Evolutionary conservation across 1,140 invertebrate species (phyloP).

Genomic region (Musca domestica): DNA sequence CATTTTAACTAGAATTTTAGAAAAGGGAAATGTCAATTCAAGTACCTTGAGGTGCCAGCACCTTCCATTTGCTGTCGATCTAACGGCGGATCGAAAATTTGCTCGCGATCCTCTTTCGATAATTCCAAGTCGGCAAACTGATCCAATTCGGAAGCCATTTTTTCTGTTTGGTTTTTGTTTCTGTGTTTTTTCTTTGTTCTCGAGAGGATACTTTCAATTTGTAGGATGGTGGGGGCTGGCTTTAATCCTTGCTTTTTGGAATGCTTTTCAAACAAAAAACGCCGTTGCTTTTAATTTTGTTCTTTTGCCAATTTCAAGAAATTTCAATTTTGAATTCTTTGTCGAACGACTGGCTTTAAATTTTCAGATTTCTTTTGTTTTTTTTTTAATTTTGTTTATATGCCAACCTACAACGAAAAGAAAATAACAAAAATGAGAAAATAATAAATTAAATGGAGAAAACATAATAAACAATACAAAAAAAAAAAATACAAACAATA

Average conservation of each 20-base stretch:
- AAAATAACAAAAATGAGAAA: constrained; percentile 23
- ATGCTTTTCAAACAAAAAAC: too few species aligned
- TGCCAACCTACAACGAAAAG: constrained; percentile 30
- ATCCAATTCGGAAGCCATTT: constrained; percentile 54
- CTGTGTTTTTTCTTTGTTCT: neutral
- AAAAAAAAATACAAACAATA: neutral
- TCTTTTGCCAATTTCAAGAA: neutral
- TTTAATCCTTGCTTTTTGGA: too few species aligned
- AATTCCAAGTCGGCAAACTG: constrained; percentile 54
- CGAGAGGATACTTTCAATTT: constrained; percentile 5
- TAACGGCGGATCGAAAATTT: constrained; percentile 54
- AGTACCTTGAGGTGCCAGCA: constrained; percentile 53
- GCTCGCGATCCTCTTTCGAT: constrained; percentile 54
- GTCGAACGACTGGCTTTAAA: neutral
- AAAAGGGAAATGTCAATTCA: neutral
- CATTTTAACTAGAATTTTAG: too few species aligned
- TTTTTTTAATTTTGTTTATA: constrained; percentile 22
- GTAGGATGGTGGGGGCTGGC: neutral
- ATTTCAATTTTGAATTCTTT: constrained; percentile 8
- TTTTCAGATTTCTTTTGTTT: constrained; percentile 17
- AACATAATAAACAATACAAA: too few species aligned
- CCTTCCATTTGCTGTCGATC: constrained; percentile 53
- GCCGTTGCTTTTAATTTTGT: neutral
- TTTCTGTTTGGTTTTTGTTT: constrained; percentile 27
- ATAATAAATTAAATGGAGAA: constrained; percentile 13